phyloP scores from a whole-genome alignment of 2,113 vertebrate species.

The Semnornis frantzii region DNA sequence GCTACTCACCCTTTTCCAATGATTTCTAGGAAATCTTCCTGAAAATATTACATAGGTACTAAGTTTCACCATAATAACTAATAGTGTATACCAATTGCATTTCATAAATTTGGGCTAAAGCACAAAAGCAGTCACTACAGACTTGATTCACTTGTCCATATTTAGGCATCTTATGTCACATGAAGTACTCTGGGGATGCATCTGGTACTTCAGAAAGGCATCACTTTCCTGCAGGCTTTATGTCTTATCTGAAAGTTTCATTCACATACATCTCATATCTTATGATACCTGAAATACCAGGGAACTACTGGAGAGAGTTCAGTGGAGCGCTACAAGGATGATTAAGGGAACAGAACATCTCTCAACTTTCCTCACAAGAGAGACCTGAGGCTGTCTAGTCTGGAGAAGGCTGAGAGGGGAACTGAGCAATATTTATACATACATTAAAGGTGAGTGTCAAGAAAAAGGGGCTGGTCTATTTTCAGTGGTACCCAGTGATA shows the following conservation, averaged over 20 bases:
- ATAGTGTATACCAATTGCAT: background rate
- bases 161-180: fast-evolving
- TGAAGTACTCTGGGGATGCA: background rate
- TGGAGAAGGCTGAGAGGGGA: too few species aligned
- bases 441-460: too few species aligned
- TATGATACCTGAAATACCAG: background rate
- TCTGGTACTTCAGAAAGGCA: background rate
- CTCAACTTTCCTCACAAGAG: too few species aligned
- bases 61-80: background rate
- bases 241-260: background rate
- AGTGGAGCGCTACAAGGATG: too few species aligned
- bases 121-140: background rate
- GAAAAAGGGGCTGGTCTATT: too few species aligned
- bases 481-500: too few species aligned
- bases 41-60: background rate
- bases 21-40: background rate
- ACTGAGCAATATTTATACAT: too few species aligned
- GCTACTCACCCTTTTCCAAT: background rate
- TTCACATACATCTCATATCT: background rate
- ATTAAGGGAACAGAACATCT: too few species aligned
- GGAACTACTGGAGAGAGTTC: too few species aligned
- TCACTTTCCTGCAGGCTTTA: background rate
- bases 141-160: background rate
- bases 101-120: background rate
- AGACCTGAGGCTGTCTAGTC: too few species aligned